phyloP scores from a whole-genome alignment of 2,113 vertebrate species.

The Brevimyrus niger region DNA sequence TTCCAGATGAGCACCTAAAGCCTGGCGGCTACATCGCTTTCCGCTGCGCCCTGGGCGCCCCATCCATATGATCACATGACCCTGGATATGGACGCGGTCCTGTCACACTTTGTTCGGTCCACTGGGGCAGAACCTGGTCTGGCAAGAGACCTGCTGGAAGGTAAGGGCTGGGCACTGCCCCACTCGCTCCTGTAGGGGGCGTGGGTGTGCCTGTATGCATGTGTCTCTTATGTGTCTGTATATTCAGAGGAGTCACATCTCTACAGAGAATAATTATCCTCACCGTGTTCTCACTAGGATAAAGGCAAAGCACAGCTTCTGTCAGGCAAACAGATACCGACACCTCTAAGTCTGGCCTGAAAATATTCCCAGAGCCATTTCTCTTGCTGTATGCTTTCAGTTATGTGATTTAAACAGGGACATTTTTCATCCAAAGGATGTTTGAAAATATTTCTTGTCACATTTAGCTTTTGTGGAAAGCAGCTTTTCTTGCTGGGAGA shows the following conservation, averaged over 20 bases:
- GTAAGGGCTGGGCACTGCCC: constrained; percentile 57
- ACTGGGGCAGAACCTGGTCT: constrained; percentile 99
- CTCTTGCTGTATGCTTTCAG: not conserved
- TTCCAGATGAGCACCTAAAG: constrained; percentile 87
- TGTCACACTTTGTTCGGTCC: constrained; percentile 99
- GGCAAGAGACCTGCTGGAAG: constrained; percentile 99
- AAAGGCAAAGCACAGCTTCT: not conserved
- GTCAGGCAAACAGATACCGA: not conserved
- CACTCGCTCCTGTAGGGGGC: not conserved
- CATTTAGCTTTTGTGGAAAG: not conserved
- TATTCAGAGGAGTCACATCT: not conserved
- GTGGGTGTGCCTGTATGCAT: not conserved
- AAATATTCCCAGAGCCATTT: not conserved
- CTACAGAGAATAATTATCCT: not conserved
- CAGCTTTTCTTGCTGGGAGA: not conserved
- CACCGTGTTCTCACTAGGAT: not conserved
- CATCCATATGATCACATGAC: constrained; percentile 94
- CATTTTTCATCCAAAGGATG: not conserved
- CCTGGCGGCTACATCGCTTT: constrained; percentile 67
- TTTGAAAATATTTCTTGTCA: not conserved
- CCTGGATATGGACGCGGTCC: constrained; percentile 99
- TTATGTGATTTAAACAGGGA: not conserved
- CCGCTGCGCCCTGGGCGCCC: constrained; percentile 78
- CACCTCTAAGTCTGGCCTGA: not conserved
- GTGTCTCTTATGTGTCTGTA: not conserved